Base-by-base conservation (phyloP, 2,888 invertebrate genomes). In the Mythimna vitellina region DNA sequence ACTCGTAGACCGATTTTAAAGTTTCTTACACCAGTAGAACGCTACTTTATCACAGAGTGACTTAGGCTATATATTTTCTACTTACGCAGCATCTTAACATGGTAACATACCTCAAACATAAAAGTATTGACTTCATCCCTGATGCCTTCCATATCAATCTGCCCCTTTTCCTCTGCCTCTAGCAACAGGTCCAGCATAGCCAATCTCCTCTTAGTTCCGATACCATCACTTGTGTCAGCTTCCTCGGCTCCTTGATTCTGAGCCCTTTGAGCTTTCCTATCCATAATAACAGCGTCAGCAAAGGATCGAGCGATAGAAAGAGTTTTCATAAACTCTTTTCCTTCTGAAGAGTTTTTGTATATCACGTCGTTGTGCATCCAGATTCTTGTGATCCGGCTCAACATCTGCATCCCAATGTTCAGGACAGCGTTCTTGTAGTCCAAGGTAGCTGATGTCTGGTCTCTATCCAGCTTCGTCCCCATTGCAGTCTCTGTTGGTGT, bases 71-170 rank as follows among this genome's bases (percentile, higher is more conserved):
- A 38, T 38, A 38, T 42, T 42, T 42, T 42, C 42, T 42, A 12
- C 42, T 38, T 9, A 9, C 1, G 8, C 38, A 10, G n/a, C n/a
- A n/a, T n/a, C n/a, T n/a, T n/a, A n/a, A n/a, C 46, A 46, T 46
- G 4, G 4, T n/a, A 20, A 64, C 69, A 73, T 71, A 87, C 86
- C 69, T 81, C 85, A 79, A 86, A 85, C 84, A 97, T 97, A 83
- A 98, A 97, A 0, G 97, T 98, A 82, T 98, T 97, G 0, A 97
- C 97, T 92, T 98, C 97, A 87, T 97, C 97, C 70, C 97, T 94
- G 76, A 98, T 97, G 57, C 97, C 97, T 32, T 96, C 91, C 82
- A 97, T 94, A 54, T 96, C 96, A 35, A 98, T 92, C 78, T 96
- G 92, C 0, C 96, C 97, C 72, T 96, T 96, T 51, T 95, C 94